These are phyloP conservation scores for Sipha maydis DNA, from an alignment of 2,888 invertebrate genomes.

Conservation along the genomic window DNA sequence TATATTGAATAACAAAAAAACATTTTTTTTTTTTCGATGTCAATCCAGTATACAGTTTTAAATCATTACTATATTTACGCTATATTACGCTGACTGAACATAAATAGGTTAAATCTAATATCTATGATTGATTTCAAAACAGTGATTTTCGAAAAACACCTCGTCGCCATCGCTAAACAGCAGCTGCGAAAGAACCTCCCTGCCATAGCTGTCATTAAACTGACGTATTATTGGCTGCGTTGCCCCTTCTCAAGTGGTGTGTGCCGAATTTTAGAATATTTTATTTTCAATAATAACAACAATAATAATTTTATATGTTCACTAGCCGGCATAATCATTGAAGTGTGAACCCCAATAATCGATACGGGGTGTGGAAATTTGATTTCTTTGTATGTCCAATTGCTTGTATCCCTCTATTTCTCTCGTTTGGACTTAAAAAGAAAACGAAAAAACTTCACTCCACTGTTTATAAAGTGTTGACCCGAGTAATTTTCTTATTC, in stretches of 20 bases:
- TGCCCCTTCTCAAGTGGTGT: slow-evolving; percentile 49
- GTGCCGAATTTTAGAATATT: slow-evolving; percentile 57
- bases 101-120: neutral
- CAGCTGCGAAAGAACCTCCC: slow-evolving; percentile 36
- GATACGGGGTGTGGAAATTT: slow-evolving; percentile 57
- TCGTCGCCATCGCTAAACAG: neutral
- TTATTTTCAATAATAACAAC: slow-evolving; percentile 40
- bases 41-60: neutral
- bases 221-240: slow-evolving; percentile 22
- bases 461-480: slow-evolving; percentile 53
- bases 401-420: neutral
- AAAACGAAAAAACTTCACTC: slow-evolving; percentile 39
- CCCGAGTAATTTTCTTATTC: slow-evolving; percentile 59
- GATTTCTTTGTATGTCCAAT: slow-evolving; percentile 60
- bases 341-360: slow-evolving; percentile 60
- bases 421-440: slow-evolving; percentile 24
- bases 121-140: slow-evolving; percentile 26
- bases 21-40: neutral
- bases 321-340: slow-evolving; percentile 47
- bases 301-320: slow-evolving; percentile 12
- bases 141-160: slow-evolving; percentile 12
- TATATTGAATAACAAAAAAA: neutral
- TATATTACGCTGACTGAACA: neutral
- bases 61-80: neutral
- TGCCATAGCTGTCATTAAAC: slow-evolving; percentile 20